Evolutionary conservation across 2,797 vertebrate species (phyloP).

Genomic region (Amblyraja radiata): DNA sequence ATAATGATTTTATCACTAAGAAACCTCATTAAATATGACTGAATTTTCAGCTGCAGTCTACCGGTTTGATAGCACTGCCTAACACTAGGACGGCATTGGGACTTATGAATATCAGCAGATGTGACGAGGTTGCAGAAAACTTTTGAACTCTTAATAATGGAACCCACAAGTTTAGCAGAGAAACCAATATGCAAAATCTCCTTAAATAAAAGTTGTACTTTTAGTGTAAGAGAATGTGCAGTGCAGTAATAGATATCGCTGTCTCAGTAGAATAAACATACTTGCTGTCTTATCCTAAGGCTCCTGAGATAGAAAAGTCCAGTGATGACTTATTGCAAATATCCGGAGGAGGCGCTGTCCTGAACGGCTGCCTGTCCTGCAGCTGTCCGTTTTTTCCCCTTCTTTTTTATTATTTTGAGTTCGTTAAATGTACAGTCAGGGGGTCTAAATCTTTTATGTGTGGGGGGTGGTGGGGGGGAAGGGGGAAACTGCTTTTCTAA

Average conservation of each 20-base stretch:
- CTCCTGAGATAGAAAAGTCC: neutral
- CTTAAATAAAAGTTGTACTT: neutral
- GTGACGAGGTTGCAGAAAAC: neutral
- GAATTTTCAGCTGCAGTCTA: neutral
- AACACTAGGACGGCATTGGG: neutral
- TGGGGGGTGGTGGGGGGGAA: no score
- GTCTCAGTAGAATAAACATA: neutral
- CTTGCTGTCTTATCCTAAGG: neutral
- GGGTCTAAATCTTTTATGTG: no score
- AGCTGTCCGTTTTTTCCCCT: no score
- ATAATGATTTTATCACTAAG: neutral
- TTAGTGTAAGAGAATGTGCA: neutral
- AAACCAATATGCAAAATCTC: neutral
- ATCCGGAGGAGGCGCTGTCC: no score
- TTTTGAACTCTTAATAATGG: neutral
- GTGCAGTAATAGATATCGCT: no score
- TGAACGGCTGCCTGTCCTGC: no score
- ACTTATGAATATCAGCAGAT: neutral
- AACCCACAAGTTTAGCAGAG: neutral
- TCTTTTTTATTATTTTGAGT: no score
- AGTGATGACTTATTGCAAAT: neutral
- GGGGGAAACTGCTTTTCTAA: no score
- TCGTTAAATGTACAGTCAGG: no score
- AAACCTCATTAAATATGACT: slow-evolving; percentile 8
- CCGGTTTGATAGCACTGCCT: neutral